These are phyloP conservation scores for Carassius carassius DNA, from an alignment of 2,113 vertebrate genomes.

Conservation along the genomic window DNA sequence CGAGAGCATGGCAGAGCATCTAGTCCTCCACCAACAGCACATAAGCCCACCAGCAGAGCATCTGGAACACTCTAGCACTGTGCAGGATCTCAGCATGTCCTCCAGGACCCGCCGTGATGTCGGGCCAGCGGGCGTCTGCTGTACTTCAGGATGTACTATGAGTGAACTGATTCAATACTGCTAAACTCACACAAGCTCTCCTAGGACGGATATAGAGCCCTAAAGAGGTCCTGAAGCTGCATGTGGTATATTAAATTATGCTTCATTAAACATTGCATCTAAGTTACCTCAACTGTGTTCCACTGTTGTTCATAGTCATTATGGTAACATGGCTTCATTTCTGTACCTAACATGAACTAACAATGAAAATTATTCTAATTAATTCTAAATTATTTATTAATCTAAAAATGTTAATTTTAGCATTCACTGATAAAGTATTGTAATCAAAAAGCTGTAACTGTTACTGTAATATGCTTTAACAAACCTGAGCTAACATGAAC, in stretches of 20 bases:
- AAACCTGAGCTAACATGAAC: not conserved
- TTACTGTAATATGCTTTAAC: not conserved
- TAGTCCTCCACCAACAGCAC: constrained; percentile 36
- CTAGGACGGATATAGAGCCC: not conserved
- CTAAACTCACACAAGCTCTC: constrained; percentile 44
- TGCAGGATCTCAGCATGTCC: constrained; percentile 40
- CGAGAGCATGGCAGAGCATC: not conserved
- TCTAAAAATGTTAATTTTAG: not conserved
- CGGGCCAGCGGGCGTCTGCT: constrained; percentile 75
- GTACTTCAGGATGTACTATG: constrained; percentile 75
- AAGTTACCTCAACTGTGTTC: not conserved
- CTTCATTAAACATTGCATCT: not conserved
- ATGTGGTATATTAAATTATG: not conserved
- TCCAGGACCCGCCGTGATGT: constrained; percentile 57
- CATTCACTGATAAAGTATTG: not conserved
- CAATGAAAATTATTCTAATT: not conserved
- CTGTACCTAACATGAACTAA: not conserved
- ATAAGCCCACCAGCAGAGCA: constrained; percentile 12
- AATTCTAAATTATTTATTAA: not conserved
- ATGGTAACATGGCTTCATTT: not conserved
- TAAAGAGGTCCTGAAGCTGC: not conserved
- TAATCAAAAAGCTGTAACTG: not conserved
- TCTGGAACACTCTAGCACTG: not conserved
- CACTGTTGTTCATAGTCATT: not conserved
- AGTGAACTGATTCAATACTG: constrained; percentile 77